A percentile compares a stretch with the other conserved stretches of the same genome.
These are phyloP conservation scores for Leptinotarsa juncta DNA, from an alignment of 2,888 invertebrate species.

Conservation along the genomic window DNA sequence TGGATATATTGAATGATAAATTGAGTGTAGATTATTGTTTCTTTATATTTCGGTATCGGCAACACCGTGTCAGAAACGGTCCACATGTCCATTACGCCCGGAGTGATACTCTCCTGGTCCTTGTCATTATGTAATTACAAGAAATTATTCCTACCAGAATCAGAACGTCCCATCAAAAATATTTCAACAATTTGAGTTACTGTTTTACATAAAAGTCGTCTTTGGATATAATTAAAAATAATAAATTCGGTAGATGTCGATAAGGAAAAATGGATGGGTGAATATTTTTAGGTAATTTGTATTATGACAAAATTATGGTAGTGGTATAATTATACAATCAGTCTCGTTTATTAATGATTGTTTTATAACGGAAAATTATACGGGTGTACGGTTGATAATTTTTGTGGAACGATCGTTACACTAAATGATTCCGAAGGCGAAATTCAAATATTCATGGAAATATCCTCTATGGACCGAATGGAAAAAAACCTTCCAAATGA, in stretches of 20 bases:
- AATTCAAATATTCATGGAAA: neutral
- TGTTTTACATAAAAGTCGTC: constrained; percentile 52
- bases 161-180: constrained; percentile 55
- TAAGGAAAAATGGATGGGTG: constrained; percentile 32
- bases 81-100: constrained; percentile 45
- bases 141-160: constrained; percentile 57
- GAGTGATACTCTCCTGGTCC: constrained; percentile 48
- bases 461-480: no score
- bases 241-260: constrained; percentile 38
- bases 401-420: neutral
- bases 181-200: constrained; percentile 57
- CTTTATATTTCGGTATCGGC: neutral
- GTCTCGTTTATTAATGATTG: constrained; percentile 8
- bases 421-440: neutral
- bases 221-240: constrained; percentile 39
- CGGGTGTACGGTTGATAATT: neutral
- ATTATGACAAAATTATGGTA: constrained; percentile 19
- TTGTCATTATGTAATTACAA: constrained; percentile 63
- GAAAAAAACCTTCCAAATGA: no score
- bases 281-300: constrained; percentile 32
- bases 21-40: no score
- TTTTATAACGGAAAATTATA: constrained; percentile 21
- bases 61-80: neutral
- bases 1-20: no score
- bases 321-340: constrained; percentile 25